These are phyloP conservation scores for Dicentrarchus labrax DNA, from an alignment of 2,113 vertebrate species.

Conservation along the genomic window DNA sequence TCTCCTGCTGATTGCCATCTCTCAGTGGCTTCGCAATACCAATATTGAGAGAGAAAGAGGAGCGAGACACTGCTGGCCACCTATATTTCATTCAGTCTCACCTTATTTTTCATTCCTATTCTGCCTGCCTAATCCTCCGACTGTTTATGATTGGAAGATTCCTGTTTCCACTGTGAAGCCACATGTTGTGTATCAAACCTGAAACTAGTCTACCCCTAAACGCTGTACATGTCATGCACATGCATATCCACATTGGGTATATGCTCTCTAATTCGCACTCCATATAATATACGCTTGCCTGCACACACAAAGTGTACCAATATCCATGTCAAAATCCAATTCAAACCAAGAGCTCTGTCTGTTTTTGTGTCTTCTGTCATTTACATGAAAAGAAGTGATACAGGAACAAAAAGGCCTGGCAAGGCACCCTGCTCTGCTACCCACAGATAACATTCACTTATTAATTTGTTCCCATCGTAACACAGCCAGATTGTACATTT, in stretches of 20 bases:
- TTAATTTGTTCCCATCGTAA: conserved; percentile 72
- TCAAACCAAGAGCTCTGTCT: conserved; percentile 53
- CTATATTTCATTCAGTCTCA: conserved; percentile 36
- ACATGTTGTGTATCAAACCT: conserved; percentile 15
- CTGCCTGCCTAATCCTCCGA: conserved; percentile 23
- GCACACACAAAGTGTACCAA: conserved; percentile 24
- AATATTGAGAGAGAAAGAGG: conserved; percentile 70
- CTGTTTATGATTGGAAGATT: conserved; percentile 19
- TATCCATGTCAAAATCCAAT: conserved; percentile 60
- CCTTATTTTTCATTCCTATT: conserved; percentile 49
- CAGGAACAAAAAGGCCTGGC: conserved; percentile 65
- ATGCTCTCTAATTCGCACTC: conserved; percentile 21
- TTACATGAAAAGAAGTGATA: conserved; percentile 58
- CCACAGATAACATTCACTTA: conserved; percentile 77
- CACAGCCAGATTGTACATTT: conserved; percentile 72
- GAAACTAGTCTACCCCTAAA: conserved; percentile 4
- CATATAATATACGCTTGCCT: conserved; percentile 10
- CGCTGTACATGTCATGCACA: conserved; percentile 10
- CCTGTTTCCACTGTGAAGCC: conserved; percentile 20
- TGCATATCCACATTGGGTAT: conserved; percentile 6
- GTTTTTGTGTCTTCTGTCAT: conserved; percentile 63
- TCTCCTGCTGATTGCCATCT: conserved; percentile 77
- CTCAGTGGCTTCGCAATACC: conserved; percentile 58
- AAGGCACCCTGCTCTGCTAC: conserved; percentile 63
- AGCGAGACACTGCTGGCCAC: conserved; percentile 38